Percentiles rank a stretch among this genome's conserved stretches.
phyloP scores from a whole-genome alignment of 2,888 invertebrate species.

The Nipponacmea schrenckii region DNA sequence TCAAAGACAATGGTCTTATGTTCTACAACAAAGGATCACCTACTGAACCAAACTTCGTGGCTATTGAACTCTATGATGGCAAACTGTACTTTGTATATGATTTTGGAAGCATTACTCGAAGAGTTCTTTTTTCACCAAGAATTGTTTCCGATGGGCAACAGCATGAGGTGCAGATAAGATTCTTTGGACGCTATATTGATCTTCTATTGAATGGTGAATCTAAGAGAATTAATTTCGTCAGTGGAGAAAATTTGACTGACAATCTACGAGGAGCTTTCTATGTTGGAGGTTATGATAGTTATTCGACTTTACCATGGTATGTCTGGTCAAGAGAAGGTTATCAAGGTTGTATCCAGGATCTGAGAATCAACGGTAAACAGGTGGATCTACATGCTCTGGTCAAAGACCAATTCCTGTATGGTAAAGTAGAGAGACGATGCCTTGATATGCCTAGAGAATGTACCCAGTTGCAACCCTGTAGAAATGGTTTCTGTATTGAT shows the following conservation, averaged over 20 bases:
- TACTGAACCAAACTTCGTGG: constrained; percentile 42
- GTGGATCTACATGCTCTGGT: constrained; percentile 29
- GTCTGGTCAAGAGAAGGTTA: constrained; percentile 58
- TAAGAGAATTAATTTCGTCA: constrained; percentile 29
- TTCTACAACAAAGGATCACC: constrained; percentile 41
- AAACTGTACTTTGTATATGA: constrained; percentile 59
- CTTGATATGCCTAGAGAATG: constrained; percentile 31
- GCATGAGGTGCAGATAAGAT: constrained; percentile 45
- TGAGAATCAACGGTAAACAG: constrained; percentile 44
- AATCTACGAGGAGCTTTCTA: constrained; percentile 35
- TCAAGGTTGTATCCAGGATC: constrained; percentile 60
- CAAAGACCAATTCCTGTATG: constrained; percentile 17
- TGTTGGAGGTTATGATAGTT: constrained; percentile 48
- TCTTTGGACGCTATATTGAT: constrained; percentile 27
- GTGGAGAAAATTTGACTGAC: constrained; percentile 7
- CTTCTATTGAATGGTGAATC: constrained; percentile 47
- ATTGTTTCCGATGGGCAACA: constrained; percentile 58
- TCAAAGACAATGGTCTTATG: constrained; percentile 55
- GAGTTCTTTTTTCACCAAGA: constrained; percentile 41
- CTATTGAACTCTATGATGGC: constrained; percentile 62
- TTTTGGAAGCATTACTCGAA: constrained; percentile 45
- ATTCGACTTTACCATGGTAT: constrained; percentile 56
- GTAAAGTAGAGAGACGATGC: constrained; percentile 31
- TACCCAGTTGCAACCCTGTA: constrained; percentile 43
- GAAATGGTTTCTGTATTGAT: constrained; percentile 52